phyloP scores from a whole-genome alignment of 2,113 vertebrate genomes.

The Ciconia maguari region DNA sequence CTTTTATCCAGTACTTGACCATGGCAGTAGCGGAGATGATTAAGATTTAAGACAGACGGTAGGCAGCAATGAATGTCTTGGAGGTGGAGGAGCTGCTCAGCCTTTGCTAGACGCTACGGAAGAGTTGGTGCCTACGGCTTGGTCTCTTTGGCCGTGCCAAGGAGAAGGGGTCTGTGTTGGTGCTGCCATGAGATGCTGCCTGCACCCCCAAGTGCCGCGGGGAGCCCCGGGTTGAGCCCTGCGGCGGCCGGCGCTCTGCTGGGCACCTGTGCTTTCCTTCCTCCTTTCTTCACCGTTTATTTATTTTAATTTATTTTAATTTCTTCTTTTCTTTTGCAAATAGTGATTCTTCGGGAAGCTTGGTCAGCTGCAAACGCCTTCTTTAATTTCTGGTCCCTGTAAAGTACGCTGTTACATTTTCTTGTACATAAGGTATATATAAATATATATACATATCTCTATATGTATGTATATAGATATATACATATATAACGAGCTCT shows the following conservation, averaged over 20 bases:
- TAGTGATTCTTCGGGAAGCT: not conserved
- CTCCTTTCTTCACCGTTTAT: not conserved
- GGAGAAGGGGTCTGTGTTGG: not conserved
- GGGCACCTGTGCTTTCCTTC: not conserved
- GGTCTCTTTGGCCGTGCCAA: not conserved
- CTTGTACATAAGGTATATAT: slow-evolving; percentile 75
- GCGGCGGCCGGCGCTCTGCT: not conserved
- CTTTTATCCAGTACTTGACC: not conserved
- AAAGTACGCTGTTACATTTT: slow-evolving; percentile 47
- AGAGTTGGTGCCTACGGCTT: not conserved
- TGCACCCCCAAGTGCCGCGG: not conserved
- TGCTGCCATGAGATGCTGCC: not conserved
- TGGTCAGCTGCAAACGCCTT: slow-evolving; percentile 50
- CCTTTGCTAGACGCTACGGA: not conserved
- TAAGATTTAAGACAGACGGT: not conserved
- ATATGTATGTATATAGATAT: slow-evolving; percentile 66
- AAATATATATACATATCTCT: slow-evolving; percentile 72
- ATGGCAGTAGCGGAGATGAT: not conserved
- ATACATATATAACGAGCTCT: slow-evolving; percentile 28
- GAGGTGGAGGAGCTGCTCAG: not conserved
- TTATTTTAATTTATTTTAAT: slow-evolving; percentile 1
- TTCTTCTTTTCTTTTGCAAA: not conserved
- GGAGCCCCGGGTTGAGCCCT: not conserved
- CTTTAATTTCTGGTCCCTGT: slow-evolving; percentile 36
- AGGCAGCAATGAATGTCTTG: not conserved